phyloP scores from a whole-genome alignment of 2,113 vertebrate genomes.

The Dasypus novemcinctus region DNA sequence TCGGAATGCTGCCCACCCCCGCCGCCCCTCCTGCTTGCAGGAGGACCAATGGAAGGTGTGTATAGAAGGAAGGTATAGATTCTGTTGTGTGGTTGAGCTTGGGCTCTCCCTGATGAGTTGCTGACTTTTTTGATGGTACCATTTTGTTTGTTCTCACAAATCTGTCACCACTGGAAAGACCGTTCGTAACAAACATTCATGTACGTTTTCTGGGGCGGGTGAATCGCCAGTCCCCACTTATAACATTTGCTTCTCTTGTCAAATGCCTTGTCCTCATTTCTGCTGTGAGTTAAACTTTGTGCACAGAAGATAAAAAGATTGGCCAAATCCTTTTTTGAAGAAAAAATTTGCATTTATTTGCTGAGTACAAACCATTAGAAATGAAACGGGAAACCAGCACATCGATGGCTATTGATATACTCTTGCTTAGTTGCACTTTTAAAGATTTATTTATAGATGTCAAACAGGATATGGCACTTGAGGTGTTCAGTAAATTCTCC shows the following conservation, averaged over 20 bases:
- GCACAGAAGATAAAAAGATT: background rate
- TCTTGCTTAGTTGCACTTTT: background rate
- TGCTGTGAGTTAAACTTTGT: background rate
- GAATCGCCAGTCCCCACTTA: fast-evolving
- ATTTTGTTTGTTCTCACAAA: background rate
- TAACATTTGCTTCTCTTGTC: background rate
- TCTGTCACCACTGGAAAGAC: fast-evolving
- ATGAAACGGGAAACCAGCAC: background rate
- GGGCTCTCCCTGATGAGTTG: background rate
- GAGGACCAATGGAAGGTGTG: fast-evolving
- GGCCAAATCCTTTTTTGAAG: background rate
- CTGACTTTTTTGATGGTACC: background rate
- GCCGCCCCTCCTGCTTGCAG: fast-evolving
- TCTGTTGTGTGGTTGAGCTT: background rate
- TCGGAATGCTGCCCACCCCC: background rate
- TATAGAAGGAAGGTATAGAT: background rate
- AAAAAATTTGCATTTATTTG: background rate
- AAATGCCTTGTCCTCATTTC: background rate
- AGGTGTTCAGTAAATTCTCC: slow-evolving; percentile 9
- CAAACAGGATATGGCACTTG: slow-evolving; percentile 35
- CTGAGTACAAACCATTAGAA: background rate
- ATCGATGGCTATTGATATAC: background rate
- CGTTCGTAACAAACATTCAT: fast-evolving
- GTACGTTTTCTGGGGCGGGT: background rate
- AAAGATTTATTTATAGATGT: slow-evolving; percentile 49